Conservation (phyloP, 2,113 vertebrate species). For the Ctenodactylus gundi region DNA sequence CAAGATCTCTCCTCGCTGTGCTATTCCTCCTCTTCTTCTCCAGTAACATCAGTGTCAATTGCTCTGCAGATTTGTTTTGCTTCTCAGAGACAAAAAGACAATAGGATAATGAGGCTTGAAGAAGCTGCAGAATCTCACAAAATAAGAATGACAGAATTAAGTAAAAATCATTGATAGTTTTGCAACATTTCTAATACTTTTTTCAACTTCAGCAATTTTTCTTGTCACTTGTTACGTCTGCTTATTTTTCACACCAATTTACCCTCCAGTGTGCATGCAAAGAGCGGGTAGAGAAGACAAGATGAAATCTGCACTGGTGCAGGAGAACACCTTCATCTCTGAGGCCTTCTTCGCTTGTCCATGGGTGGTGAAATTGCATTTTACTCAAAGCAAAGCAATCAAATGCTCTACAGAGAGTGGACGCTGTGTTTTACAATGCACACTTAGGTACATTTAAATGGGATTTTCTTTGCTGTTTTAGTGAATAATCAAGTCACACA, state of each 20-base stretch:
- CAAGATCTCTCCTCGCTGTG: too few species aligned
- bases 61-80: background rate
- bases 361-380: slow-evolving; percentile 62
- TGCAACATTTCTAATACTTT: background rate
- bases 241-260: background rate
- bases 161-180: background rate
- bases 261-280: slow-evolving; percentile 13
- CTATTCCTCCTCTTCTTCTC: too few species aligned
- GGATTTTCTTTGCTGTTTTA: background rate
- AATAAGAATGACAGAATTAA: background rate
- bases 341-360: slow-evolving; percentile 55
- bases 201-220: background rate
- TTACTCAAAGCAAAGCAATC: slow-evolving; percentile 26
- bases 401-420: background rate
- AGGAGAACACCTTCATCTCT: slow-evolving; percentile 46
- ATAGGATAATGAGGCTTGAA: background rate
- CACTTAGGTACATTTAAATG: background rate
- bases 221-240: background rate
- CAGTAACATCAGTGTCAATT: background rate
- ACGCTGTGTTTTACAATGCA: background rate
- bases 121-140: background rate
- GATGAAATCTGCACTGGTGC: slow-evolving; percentile 29
- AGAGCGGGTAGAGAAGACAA: slow-evolving; percentile 5
- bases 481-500: background rate
- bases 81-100: background rate